These are phyloP conservation scores for Halcyon badia DNA, from an alignment of 2,797 vertebrate species.

Conservation along the genomic window DNA sequence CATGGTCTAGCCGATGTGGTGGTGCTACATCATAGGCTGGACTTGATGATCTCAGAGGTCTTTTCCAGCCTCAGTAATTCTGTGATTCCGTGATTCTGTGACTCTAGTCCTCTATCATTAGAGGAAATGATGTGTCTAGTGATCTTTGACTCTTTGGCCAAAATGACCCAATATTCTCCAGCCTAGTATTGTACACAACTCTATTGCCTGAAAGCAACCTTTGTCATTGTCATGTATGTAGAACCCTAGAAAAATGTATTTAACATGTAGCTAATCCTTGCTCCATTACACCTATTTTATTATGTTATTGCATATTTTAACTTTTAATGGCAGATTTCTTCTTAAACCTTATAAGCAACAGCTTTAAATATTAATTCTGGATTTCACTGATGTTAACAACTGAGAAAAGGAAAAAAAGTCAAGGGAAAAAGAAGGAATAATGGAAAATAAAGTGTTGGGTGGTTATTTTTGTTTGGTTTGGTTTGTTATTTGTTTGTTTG, in stretches of 20 bases:
- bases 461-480: no score
- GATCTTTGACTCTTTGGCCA: neutral
- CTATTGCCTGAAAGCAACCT: neutral
- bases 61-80: no score
- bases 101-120: neutral
- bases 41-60: no score
- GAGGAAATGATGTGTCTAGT: neutral
- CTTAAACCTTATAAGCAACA: neutral
- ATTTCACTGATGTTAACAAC: neutral
- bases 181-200: accelerated
- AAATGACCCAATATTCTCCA: neutral
- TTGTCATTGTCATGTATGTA: neutral
- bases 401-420: neutral
- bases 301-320: neutral
- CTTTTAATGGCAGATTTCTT: neutral
- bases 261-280: neutral
- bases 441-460: no score
- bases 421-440: neutral
- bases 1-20: no score
- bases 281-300: neutral
- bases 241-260: neutral
- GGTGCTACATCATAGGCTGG: no score
- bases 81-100: no score
- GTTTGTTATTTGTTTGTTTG: no score
- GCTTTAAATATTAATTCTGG: neutral